Base-by-base conservation (phyloP, 2,797 vertebrate species). In the Gymnoscopelus braueri region DNA sequence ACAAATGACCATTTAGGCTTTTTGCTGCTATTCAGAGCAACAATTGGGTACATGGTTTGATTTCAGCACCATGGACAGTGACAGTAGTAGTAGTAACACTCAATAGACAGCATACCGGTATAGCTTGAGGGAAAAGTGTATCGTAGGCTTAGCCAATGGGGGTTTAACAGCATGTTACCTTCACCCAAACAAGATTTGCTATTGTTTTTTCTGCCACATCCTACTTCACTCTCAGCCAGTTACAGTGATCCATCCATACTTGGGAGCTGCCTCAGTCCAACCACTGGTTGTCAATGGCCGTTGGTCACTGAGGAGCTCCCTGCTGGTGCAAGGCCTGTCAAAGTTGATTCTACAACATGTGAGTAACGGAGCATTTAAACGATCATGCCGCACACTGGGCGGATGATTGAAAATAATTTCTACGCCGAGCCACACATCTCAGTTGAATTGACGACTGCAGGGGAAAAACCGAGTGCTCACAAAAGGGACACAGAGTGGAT, bases 371-470 rank as follows among this genome's bases (percentile, higher is more conserved):
- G 78, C 68, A 80, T 83, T 80, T 76, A 77, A 72, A 79, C 77
- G 63, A 61, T 74, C 72, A 69, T 75, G 14, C 23, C 14, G 0
- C 10, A 35, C 54, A 47, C 3, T 13, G 62, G 63, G 29, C 24
- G 24, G 55, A 83, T 81, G 71, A 84, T 78, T 74, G 61, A 26
- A 73, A 76, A 72, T 73, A 67, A 84, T 88, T 83, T 76, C 44
- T 58, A 86, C 75, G 77, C 80, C 6, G 4, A 10, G 1, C 19
- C 75, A 66, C 78, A 24, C 71, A 2, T 52, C 77, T 82, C 56
- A 75, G 79, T 74, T 73, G 65, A 84, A 87, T 19, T 73, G 81
- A 70, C 24, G 67, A 81, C 82, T 85, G 77, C 88, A 81, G 77
- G 77, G 77, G 84, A 8, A 44, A 8, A 44, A 44, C 8, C 2